phyloP scores from a whole-genome alignment of 2,888 invertebrate genomes.

The Leucophenga maculata region DNA sequence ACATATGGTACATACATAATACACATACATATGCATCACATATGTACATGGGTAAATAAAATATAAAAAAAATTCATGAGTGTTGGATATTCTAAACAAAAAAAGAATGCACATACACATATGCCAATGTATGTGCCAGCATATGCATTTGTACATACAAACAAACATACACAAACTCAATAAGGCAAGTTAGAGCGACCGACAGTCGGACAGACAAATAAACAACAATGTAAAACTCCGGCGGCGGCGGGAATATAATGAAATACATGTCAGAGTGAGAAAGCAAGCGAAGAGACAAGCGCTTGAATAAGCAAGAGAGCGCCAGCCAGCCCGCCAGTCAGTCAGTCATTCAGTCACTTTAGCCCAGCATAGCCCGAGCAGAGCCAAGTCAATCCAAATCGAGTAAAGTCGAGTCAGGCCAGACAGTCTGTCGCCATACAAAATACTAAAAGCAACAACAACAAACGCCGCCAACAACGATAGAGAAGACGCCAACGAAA shows the following conservation, averaged over 20 bases:
- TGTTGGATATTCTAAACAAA: too few species aligned
- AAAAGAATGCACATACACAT: constrained; percentile 54
- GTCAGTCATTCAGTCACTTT: too few species aligned
- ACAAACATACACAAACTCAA: background rate
- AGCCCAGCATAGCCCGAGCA: background rate
- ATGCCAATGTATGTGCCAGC: constrained; percentile 38
- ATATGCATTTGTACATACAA: background rate
- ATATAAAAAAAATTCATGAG: too few species aligned
- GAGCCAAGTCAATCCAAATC: constrained; percentile 12
- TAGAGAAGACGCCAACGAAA: constrained; percentile 9
- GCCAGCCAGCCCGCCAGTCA: too few species aligned
- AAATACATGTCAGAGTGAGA: background rate
- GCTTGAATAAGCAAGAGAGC: too few species aligned
- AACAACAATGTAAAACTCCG: background rate
- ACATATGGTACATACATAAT: too few species aligned
- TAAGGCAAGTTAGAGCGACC: background rate
- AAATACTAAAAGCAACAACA: constrained; percentile 42
- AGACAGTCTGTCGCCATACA: constrained; percentile 56
- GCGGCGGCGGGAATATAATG: background rate
- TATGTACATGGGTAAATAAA: too few species aligned
- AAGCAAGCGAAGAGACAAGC: background rate
- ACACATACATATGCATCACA: too few species aligned
- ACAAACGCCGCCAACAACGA: constrained; percentile 14
- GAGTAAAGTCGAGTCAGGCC: constrained; percentile 45
- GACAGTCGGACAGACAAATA: constrained; percentile 2